A percentile compares a stretch with the other conserved stretches of the same genome.
phyloP scores from a whole-genome alignment of 2,888 invertebrate species.

The Caenorhabditis imperialis region DNA sequence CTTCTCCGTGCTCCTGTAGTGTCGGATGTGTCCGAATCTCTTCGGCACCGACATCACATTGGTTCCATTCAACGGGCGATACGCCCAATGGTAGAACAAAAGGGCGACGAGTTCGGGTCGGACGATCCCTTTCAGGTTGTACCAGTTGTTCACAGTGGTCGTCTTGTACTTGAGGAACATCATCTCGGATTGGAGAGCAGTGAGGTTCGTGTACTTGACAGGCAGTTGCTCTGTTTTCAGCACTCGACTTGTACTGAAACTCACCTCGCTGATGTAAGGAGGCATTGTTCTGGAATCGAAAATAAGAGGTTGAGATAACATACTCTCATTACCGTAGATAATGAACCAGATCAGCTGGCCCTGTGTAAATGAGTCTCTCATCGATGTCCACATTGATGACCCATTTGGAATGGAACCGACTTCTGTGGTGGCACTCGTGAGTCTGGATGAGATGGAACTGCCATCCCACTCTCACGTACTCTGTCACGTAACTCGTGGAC shows the following conservation, averaged over 20 bases:
- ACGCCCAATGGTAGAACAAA: conserved; percentile 26
- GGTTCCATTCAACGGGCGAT: conserved; percentile 13
- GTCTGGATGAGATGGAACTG: conserved; percentile 16
- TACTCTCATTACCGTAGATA: no score
- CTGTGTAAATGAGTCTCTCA: conserved; percentile 19
- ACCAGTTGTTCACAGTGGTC: conserved; percentile 26
- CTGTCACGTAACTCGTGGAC: background rate
- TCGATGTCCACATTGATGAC: conserved; percentile 16
- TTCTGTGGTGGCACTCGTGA: conserved; percentile 5
- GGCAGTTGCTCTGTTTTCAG: conserved; percentile 14
- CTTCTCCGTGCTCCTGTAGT: conserved; percentile 15
- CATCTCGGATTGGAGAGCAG: background rate
- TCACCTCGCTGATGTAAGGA: conserved; percentile 20
- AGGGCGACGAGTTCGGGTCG: conserved; percentile 19
- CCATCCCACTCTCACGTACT: conserved; percentile 2
- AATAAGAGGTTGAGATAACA: no score
- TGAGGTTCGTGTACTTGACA: conserved; percentile 3
- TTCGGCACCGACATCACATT: conserved; percentile 22
- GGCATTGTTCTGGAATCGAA: conserved; percentile 22
- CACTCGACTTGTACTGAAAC: conserved; percentile 18
- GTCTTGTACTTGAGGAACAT: conserved; percentile 18
- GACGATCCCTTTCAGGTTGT: conserved; percentile 22
- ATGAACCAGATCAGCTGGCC: conserved; percentile 14
- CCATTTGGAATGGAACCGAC: conserved; percentile 5
- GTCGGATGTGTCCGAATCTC: conserved; percentile 18